These are phyloP conservation scores for Cyprinodon diabolis DNA, from an alignment of 2,797 vertebrate genomes.

Conservation along the genomic window DNA sequence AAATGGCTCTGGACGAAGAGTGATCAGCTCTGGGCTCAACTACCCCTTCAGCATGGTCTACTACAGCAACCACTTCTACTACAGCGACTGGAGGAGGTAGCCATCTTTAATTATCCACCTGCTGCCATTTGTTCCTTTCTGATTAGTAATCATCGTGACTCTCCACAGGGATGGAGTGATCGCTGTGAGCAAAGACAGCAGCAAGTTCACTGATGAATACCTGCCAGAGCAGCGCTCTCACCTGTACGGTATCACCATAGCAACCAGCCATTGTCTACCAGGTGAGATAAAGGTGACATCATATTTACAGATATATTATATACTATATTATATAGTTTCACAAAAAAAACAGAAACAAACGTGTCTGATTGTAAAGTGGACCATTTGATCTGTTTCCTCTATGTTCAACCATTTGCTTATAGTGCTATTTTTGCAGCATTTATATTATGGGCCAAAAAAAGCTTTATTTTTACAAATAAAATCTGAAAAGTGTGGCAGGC, in stretches of 20 bases:
- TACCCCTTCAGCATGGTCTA: constrained; percentile 94
- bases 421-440: too few species aligned
- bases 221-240: constrained; percentile 96
- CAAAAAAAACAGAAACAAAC: too few species aligned
- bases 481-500: too few species aligned
- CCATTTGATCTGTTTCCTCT: too few species aligned
- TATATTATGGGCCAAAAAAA: too few species aligned
- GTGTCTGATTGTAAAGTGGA: too few species aligned
- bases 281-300: constrained; percentile 71
- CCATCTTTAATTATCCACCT: neutral
- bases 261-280: constrained; percentile 89
- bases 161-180: constrained; percentile 91
- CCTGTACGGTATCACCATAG: constrained; percentile 93
- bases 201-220: constrained; percentile 88
- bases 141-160: neutral
- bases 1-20: constrained; percentile 83
- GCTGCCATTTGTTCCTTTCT: too few species aligned
- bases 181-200: constrained; percentile 84
- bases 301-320: too few species aligned
- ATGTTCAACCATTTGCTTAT: too few species aligned
- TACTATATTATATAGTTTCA: too few species aligned
- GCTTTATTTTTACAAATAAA: too few species aligned
- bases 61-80: constrained; percentile 92
- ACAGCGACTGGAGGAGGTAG: constrained; percentile 97
- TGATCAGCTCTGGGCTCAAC: constrained; percentile 88